Evolutionary conservation across 2,797 vertebrate genomes (phyloP), one percentile per base, ranked within the genome.

Genomic region (Bryconaethiops microstoma): DNA sequence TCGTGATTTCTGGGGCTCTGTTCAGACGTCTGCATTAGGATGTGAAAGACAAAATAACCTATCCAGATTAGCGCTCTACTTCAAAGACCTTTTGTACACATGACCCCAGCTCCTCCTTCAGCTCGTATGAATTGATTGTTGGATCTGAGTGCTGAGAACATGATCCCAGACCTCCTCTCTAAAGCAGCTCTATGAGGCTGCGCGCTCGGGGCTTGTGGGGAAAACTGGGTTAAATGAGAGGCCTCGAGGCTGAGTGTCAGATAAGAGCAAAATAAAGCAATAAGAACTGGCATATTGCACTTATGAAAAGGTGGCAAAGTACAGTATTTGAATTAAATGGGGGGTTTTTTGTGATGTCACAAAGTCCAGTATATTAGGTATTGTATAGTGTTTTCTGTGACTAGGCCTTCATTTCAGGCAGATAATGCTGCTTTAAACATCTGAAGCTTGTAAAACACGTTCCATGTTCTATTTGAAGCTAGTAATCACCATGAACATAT

Each of bases 1-100:
- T 50, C 40, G 4, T 72, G 35, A 77, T 69, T 83, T 83, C 70
- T 57, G 48, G 54, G 25, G 35, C 59, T 16, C 72, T 71, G 65
- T 64, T 62, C 48, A 82, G 64, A 82, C 39, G 14, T 59, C 55
- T 39, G 5, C 13, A n/a, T 23, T 65, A 35, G 40, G 59, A 45
- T 62, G 48, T 4, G 6, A n/a, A 57, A 19, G 13, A 19, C 2
- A 45, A 23, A 39, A 48, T n/a, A 60, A 64, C 35, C 23, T 55
- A 48, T 57, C 65, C 52, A 63, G 60, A 64, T 69, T 62, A 65
- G 55, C n/a, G 1, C 8, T 39, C 4, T 16, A 75, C 29, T 13
- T 14, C 40, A 83, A 71, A 29, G 71, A 60, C 40, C 13, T 10
- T 69, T 48, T 2, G 6, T 12, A 21, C 21, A 54, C 25, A 55